These are phyloP conservation scores for Phainopepla nitens DNA, from an alignment of 2,113 vertebrate genomes.

Conservation along the genomic window DNA sequence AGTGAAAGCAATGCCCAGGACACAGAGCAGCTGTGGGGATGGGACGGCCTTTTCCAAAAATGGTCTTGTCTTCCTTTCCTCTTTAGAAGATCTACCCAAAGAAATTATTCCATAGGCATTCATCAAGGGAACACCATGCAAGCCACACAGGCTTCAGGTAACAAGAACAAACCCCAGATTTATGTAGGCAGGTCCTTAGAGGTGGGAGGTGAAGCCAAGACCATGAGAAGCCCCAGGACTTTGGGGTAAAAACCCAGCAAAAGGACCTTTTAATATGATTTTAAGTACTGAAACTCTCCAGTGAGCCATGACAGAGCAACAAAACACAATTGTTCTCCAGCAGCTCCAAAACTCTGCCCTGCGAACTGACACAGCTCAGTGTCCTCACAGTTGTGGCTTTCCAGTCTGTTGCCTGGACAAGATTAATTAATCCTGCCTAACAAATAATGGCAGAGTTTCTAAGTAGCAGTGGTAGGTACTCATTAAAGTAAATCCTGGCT, in stretches of 20 bases:
- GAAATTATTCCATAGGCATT: neutral
- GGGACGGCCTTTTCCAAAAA: neutral
- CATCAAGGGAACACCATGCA: neutral
- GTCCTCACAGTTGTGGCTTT: neutral
- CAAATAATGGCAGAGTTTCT: conserved; percentile 47
- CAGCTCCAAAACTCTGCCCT: neutral
- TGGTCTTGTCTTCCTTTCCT: neutral
- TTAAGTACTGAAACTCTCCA: neutral
- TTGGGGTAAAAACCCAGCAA: neutral
- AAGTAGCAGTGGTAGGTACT: neutral
- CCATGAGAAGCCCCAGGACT: neutral
- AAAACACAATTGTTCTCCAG: neutral
- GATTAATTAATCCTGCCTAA: conserved; percentile 29
- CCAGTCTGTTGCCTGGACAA: conserved; percentile 7
- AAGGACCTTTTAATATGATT: neutral
- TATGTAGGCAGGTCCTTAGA: neutral
- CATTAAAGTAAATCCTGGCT: conserved; percentile 13
- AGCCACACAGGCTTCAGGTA: neutral
- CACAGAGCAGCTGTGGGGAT: accelerated
- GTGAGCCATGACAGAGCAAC: neutral
- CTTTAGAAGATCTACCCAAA: neutral
- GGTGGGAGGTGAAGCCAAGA: neutral
- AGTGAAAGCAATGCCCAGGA: neutral
- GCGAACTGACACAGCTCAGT: neutral
- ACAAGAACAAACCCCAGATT: neutral